Conservation (phyloP, 1,140 invertebrate species). For the Pemphigus obesinymphae region DNA sequence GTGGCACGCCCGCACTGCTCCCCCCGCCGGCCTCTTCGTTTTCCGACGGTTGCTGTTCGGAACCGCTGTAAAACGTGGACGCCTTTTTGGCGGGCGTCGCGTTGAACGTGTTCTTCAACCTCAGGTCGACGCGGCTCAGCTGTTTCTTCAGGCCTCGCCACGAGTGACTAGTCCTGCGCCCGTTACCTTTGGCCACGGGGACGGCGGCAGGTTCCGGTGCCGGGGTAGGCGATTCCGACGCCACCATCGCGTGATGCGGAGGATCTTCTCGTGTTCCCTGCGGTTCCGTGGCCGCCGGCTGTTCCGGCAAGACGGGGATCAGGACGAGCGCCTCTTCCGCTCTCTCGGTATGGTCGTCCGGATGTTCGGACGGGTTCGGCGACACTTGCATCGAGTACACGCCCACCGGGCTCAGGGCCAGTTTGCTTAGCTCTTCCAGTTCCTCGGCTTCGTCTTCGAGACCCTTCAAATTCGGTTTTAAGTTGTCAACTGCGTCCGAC, state of each 20-base stretch:
- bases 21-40: neutral
- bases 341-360: slow-evolving; percentile 42
- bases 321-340: slow-evolving; percentile 47
- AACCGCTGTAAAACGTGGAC: slow-evolving; percentile 36
- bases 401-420: slow-evolving; percentile 42
- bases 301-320: neutral
- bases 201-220: neutral
- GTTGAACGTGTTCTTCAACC: slow-evolving; percentile 64
- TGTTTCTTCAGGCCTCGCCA: slow-evolving; percentile 68
- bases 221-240: slow-evolving; percentile 4
- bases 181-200: slow-evolving; percentile 13
- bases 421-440: slow-evolving; percentile 50
- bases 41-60: neutral
- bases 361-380: slow-evolving; percentile 46
- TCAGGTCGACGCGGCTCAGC: slow-evolving; percentile 73
- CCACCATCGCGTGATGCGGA: neutral
- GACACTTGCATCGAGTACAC: slow-evolving; percentile 49
- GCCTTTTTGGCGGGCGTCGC: slow-evolving; percentile 30
- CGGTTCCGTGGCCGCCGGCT: neutral
- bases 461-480: slow-evolving; percentile 43
- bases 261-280: neutral
- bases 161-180: slow-evolving; percentile 45
- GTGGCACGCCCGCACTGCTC: slow-evolving; percentile 6
- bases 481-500: neutral
- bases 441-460: slow-evolving; percentile 45